phyloP scores from a whole-genome alignment of 2,113 vertebrate genomes.

The Fulica atra region DNA sequence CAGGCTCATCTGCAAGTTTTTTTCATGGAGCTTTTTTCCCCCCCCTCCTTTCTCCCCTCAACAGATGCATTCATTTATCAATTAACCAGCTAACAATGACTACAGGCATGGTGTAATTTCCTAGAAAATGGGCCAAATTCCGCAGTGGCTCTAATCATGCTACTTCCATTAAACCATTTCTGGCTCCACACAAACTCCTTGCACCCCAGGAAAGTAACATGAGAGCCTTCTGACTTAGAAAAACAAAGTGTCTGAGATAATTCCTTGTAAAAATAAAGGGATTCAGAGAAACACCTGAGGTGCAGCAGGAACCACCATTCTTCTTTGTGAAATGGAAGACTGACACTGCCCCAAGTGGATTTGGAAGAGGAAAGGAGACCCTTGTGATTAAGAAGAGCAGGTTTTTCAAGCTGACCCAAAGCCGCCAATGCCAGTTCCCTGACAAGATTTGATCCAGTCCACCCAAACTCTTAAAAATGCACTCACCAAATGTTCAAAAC shows the following conservation, averaged over 20 bases:
- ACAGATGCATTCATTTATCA: slow-evolving; percentile 13
- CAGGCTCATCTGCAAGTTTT: not conserved
- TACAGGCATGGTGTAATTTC: not conserved
- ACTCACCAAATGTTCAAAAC: not conserved
- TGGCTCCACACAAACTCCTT: not conserved
- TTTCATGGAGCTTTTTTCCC: not conserved
- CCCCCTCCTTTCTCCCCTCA: not conserved
- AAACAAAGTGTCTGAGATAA: not conserved
- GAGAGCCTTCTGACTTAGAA: not conserved
- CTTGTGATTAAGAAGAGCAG: not conserved
- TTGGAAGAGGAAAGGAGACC: not conserved
- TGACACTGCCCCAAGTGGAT: not conserved
- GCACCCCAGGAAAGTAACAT: not conserved
- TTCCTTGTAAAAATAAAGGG: not conserved
- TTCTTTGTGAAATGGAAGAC: not conserved
- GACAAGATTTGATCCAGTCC: not conserved
- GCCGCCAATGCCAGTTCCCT: not conserved
- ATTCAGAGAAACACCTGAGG: not conserved
- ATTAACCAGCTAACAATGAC: not conserved
- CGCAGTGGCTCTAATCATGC: not conserved
- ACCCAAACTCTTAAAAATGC: not conserved
- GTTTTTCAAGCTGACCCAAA: not conserved
- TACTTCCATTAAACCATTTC: not conserved
- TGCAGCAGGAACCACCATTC: not conserved
- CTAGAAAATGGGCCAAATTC: slow-evolving; percentile 23